Base-by-base conservation (phyloP, 2,888 invertebrate species). In the Trissoscelio sp. region DNA sequence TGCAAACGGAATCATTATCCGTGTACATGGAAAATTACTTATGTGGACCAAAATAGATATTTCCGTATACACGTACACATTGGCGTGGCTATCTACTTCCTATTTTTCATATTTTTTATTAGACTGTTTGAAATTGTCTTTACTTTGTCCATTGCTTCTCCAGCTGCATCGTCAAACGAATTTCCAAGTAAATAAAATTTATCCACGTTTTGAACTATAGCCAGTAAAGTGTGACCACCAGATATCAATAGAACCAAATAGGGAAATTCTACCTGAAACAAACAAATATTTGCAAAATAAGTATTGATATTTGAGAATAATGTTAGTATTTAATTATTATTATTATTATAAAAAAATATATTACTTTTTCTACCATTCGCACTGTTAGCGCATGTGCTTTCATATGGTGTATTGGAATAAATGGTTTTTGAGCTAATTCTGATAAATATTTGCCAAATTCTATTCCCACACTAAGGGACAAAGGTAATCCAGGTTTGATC, bases 341-440 rank as follows among this genome's bases (percentile, higher is more conserved):
- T 28, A 28, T 28, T 37, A 20, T 28, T 37, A 22, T 31, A 16
- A 37, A 20, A 18, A 24, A 6, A 57, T 37, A 64, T 39, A 58
- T 16, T 90, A 94, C 94, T 90, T 92, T 92, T 73, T 94, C 90
- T 14, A 93, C 92, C 94, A 98, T 95, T 89, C 98, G 94, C 18
- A 95, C 95, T 12, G 96, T 96, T 73, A 99, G 92, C 3, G 99
- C 98, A 93, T 99, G 99, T 0, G 99, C 99, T 93, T 99, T 96
- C 99, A 99, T 99, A 87, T 99, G 99, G 93, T 99, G 99, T 77
- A 99, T 95, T 0, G 99, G 98, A 89, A 99, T 96, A 82, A 99
- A 92, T 0, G 98, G 97, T 90, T 96, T 97, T 0, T 93, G 92
- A 82, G 94, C 92, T 64, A 92, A 92, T 84, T 92, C 93, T 16